Conservation (phyloP, 1,140 invertebrate genomes). For the Forficula auricularia region DNA sequence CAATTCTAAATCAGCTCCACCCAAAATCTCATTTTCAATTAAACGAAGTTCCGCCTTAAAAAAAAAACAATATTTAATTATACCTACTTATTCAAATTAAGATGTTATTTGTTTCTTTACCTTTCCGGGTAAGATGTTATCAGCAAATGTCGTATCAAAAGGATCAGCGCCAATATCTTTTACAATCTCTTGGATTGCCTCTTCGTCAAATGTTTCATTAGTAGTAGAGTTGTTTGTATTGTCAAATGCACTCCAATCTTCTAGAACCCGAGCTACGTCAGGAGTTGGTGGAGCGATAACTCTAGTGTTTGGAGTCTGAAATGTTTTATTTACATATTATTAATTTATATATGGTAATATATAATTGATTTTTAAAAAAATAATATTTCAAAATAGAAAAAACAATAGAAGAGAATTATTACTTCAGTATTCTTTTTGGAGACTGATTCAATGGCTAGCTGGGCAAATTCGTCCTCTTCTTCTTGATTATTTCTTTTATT, state of each 20-base stretch:
- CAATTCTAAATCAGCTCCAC: slow-evolving; percentile 8
- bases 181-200: too few relatives aligned
- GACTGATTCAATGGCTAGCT: slow-evolving; percentile 51
- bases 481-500: slow-evolving; percentile 26
- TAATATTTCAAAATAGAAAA: too few relatives aligned
- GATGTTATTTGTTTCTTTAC: slow-evolving; percentile 11
- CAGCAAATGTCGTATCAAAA: slow-evolving; percentile 70
- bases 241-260: slow-evolving; percentile 41
- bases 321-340: too few relatives aligned
- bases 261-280: slow-evolving; percentile 23
- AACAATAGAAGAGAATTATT: too few relatives aligned
- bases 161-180: slow-evolving; percentile 40
- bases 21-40: slow-evolving; percentile 38
- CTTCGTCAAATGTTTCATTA: too few relatives aligned
- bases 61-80: too few relatives aligned
- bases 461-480: slow-evolving; percentile 51
- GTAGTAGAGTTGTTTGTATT: slow-evolving; percentile 13
- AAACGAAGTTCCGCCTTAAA: slow-evolving; percentile 32
- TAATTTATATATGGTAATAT: too few relatives aligned
- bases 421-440: slow-evolving; percentile 24
- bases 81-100: too few relatives aligned
- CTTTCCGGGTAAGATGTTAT: slow-evolving; percentile 52
- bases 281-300: slow-evolving; percentile 16
- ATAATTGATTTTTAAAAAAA: too few relatives aligned
- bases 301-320: too few relatives aligned